Conservation (phyloP, 2,113 vertebrate genomes). For the Addax nasomaculatus region DNA sequence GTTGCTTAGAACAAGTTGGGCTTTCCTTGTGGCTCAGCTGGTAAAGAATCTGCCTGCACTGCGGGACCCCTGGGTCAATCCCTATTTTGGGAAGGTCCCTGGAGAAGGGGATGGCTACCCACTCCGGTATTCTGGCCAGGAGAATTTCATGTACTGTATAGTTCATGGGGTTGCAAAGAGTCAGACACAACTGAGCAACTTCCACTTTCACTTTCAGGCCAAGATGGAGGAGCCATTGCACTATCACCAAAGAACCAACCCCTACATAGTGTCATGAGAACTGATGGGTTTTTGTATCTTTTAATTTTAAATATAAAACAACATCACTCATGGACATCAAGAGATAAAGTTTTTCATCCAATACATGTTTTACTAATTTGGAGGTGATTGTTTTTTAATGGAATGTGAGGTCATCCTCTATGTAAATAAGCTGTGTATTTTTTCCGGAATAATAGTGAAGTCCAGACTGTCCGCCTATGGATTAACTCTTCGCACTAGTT, state of each 20-base stretch:
- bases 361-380: neutral
- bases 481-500: neutral
- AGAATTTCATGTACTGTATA: neutral
- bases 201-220: neutral
- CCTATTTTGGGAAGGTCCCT: neutral
- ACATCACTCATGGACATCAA: neutral
- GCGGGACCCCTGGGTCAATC: fast-evolving
- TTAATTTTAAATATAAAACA: neutral
- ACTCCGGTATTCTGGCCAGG: neutral
- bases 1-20: neutral
- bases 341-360: neutral
- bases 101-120: neutral
- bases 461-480: neutral
- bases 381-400: neutral
- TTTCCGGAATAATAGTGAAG: neutral
- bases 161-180: neutral
- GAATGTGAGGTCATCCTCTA: neutral
- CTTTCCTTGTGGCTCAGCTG: neutral
- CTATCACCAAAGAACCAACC: neutral
- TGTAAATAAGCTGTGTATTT: neutral
- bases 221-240: neutral
- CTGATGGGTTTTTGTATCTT: neutral
- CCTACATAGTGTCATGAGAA: neutral
- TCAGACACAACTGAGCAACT: neutral
- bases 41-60: neutral